A percentile compares a stretch with the other conserved stretches of the same genome.
phyloP scores from a whole-genome alignment of 2,797 vertebrate species.

The Sebastes baramenuke region DNA sequence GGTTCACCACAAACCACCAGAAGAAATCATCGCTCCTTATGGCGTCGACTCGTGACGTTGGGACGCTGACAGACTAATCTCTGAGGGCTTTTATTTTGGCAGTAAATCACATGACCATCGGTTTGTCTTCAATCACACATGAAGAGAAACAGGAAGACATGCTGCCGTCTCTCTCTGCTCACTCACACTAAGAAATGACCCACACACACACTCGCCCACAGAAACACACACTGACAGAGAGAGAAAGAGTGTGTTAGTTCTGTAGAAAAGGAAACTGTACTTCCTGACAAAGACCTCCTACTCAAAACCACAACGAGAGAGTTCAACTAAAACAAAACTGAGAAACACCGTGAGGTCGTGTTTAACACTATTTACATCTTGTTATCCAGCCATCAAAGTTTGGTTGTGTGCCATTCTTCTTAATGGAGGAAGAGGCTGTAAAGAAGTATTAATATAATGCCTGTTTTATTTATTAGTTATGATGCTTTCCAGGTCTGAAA shows the following conservation, averaged over 20 bases:
- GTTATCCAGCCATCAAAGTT: no score
- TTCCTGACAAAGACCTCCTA: conserved; percentile 59
- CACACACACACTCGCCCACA: not conserved
- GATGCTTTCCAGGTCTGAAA: no score
- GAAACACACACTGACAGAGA: not conserved
- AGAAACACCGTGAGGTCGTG: not conserved
- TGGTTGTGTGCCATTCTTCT: no score
- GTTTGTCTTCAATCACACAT: not conserved
- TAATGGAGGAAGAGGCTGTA: no score
- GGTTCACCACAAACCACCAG: conserved; percentile 41
- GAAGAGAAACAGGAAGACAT: not conserved
- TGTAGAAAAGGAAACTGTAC: conserved; percentile 54
- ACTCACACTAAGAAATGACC: not conserved
- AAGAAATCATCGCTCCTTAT: not conserved
- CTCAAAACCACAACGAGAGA: conserved; percentile 40
- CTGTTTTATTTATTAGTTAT: no score
- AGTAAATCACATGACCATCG: not conserved
- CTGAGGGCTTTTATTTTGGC: not conserved
- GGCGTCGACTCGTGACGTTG: not conserved
- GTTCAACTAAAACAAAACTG: not conserved
- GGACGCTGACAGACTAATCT: not conserved
- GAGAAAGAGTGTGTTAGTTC: not conserved
- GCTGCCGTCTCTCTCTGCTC: not conserved
- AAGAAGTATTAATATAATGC: no score
- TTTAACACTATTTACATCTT: not conserved